Evolutionary conservation across 2,797 vertebrate species (phyloP), one percentile per base, ranked within the genome.

Genomic region (Microcaecilia unicolor): DNA sequence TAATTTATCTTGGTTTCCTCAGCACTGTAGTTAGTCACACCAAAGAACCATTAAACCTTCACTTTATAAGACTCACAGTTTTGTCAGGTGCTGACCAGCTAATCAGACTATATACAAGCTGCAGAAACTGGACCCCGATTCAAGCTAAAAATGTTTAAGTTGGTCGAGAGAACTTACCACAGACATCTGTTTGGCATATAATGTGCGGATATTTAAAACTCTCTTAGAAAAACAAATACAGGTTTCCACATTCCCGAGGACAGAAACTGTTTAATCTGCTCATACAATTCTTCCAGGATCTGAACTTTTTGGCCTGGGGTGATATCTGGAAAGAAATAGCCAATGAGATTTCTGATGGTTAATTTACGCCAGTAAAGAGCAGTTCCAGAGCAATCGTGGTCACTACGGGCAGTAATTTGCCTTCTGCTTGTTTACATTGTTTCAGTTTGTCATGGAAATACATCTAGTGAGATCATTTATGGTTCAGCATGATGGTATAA

Each of bases 111-210:
- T 38, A 51, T 67, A 66, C 34, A 22, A 41, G 40, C 24, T 22
- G 39, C 45, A 51, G 40, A 56, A 63, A 55, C 51, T 50, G 68
- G 62, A 74, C 58, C 72, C 61, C 18, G 64, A 69, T 69, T 63
- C 73, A 78, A 33, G 62, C 68, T 72, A 78, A 55, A 78, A 61
- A 74, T 41, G 63, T 68, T 82, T 79, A 55, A 78, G 74, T 58
- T 84, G 83, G 82, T 88, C 86, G 87, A 47, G 58, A 83, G 62
- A 70, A 64, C 88, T 91, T 88, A 88, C 78, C 85, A 81, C 72
- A 78, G 69, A 87, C 93, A 97, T 95, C 88, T 97, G 91, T 85
- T 91, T 66, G 81, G 86, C 58, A 81, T 87, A 91, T 83, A 91
- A 86, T 40, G 57, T 44, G 61, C 82, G 74, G 87, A 79, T 82